Evolutionary conservation across 2,113 vertebrate genomes (phyloP), one percentile per base, ranked within the genome.

Genomic region (Eurypyga helias): DNA sequence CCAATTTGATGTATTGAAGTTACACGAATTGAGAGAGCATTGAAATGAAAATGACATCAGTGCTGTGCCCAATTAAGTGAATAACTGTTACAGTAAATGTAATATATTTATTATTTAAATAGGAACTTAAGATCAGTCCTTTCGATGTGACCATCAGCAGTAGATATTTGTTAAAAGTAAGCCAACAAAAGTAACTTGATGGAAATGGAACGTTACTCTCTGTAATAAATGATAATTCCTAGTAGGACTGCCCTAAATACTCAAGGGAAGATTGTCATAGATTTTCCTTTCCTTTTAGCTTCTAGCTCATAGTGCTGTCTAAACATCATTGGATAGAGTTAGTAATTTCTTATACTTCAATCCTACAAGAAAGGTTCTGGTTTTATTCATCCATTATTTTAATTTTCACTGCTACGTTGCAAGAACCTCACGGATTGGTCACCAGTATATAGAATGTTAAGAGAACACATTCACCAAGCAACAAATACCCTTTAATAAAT

Each of bases 251-350:
- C 60, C 33, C 52, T 94, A 76, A 96, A 70, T 93, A 93, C 60
- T 81, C 70, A 34, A 85, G 73, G 49, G 73, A 89, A 82, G 54
- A 76, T 60, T 83, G 33, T 90, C 7, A 82, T 25, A 91, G 45
- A 76, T 88, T 78, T 94, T 79, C 80, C 20, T 85, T 89, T 91
- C 17, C 62, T 94, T 94, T 96, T 96, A 85, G 81, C 85, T 89
- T 95, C 70, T 77, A 77, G 24, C 57, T 97, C 36, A 57, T 54
- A 62, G 31, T 62, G 33, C 55, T 84, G 31, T 84, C 84, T 79
- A 43, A 87, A 55, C 23, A 28, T 97, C 67, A 61, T 94, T 90
- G 85, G 61, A 73, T 90, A 69, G 13, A 91, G 61, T 54, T 92
- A 85, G 78, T 61, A 77, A 93, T 78, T 93, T 84, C 71, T 96